phyloP scores from a whole-genome alignment of 2,113 vertebrate genomes.

The Hyperopisus bebe region DNA sequence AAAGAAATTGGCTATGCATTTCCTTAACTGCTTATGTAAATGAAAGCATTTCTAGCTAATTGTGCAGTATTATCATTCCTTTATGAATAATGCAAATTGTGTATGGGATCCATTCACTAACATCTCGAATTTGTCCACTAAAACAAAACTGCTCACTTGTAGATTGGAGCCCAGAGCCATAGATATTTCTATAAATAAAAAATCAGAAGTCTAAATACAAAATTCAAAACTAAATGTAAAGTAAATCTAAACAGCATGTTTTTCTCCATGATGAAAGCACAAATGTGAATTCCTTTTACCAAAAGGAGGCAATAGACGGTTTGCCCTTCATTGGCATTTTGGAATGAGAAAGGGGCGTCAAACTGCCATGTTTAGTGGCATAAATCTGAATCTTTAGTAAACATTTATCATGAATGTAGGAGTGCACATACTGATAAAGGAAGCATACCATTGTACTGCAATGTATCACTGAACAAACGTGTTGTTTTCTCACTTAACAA shows the following conservation, averaged over 20 bases:
- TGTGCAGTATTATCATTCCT: background rate
- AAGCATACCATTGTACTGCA: background rate
- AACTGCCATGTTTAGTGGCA: background rate
- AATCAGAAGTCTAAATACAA: background rate
- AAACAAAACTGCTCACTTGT: background rate
- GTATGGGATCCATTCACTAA: background rate
- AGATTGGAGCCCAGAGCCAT: background rate
- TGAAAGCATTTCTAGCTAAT: background rate
- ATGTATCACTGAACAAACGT: background rate
- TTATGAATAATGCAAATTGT: slow-evolving; percentile 7
- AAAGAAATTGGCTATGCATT: background rate
- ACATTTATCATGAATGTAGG: background rate
- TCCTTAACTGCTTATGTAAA: slow-evolving; percentile 7
- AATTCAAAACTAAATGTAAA: background rate
- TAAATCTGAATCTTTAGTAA: background rate
- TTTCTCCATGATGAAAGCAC: background rate
- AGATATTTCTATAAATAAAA: background rate
- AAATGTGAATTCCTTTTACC: background rate
- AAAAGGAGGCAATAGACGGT: background rate
- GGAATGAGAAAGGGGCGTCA: background rate
- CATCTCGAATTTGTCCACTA: background rate
- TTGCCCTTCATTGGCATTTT: background rate
- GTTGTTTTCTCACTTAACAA: background rate
- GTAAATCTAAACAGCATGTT: background rate
- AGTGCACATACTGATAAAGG: background rate